Conservation (phyloP, 1,140 invertebrate genomes). For the Gryllus bimaculatus region DNA sequence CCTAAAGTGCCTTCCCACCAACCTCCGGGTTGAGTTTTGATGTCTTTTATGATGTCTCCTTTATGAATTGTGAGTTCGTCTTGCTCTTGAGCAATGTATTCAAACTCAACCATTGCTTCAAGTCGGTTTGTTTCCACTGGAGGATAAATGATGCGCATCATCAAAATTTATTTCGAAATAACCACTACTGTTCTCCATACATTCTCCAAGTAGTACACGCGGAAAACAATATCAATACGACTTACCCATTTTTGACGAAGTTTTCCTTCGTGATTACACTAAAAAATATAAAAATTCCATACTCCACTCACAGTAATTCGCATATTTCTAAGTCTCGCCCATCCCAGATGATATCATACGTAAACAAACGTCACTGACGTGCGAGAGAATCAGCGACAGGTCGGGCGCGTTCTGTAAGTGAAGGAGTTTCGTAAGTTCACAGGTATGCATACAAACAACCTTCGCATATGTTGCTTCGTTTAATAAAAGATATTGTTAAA, state of each 20-base stretch:
- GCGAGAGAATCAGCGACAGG: background rate
- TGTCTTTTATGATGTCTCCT: conserved; percentile 79
- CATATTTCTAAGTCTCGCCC: background rate
- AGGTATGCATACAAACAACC: background rate
- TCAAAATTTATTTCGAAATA: too few species aligned
- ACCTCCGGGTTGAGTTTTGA: conserved; percentile 75
- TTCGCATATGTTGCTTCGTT: background rate
- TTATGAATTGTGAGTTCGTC: conserved; percentile 79
- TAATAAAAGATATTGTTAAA: background rate
- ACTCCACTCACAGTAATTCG: background rate
- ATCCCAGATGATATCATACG: conserved; percentile 4
- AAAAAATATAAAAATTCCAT: background rate
- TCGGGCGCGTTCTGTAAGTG: background rate
- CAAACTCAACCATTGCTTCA: conserved; percentile 70
- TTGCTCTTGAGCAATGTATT: conserved; percentile 67
- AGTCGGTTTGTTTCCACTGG: conserved; percentile 26
- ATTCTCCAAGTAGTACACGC: background rate
- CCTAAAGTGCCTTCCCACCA: conserved; percentile 94
- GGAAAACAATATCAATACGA: background rate
- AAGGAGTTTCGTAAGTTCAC: background rate
- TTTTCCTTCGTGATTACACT: background rate
- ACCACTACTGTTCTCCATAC: background rate
- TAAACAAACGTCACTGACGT: background rate
- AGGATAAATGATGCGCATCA: background rate
- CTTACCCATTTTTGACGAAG: background rate